Base-by-base conservation (phyloP, 2,797 vertebrate genomes). In the Characodon lateralis region DNA sequence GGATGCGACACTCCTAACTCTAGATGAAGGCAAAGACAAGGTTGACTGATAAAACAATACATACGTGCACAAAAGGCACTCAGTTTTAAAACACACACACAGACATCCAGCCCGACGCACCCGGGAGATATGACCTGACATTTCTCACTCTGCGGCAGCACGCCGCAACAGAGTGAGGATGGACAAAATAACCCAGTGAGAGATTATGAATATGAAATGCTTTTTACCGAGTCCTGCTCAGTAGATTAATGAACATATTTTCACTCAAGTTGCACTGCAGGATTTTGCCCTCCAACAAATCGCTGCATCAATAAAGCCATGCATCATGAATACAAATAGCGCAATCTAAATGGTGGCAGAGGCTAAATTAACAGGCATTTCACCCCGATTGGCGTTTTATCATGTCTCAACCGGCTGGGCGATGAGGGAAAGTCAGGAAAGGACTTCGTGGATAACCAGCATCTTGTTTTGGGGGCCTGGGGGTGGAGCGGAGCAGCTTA, bases 251-350 rank as follows among this genome's bases (percentile, higher is more conserved):
- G 90, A 92, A 93, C 92, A 93, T 89, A 91, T 93, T 93, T 92
- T 90, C 85, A 85, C 90, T 90, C 88, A 89, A 91, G 89, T 92
- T 92, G 88, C 90, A 83, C 84, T 86, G 90, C 86, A 85, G 86
- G 82, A 89, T 90, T 92, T 92, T 92, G 89, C 90, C 92, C 93
- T 92, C 91, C 90, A 92, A 94, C 93, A 94, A 93, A 94, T 94
- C 79, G 82, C 82, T 13, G 85, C 91, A 91, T 94, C 93, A 93
- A 93, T 93, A 94, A 90, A 92, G 82, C 84, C 78, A 82, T 86
- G 91, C 89, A 90, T 92, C 90, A 92, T 92, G 92, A 93, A 94
- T 91, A 93, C 83, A 92, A 94, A 94, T 92, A 82, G 81, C 51
- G 82, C 87, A 91, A 93, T 94, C 92, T 89, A 89, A 91, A 87